A percentile compares a stretch with the other conserved stretches of the same genome.
Conservation (phyloP, 2,888 invertebrate genomes). For the Cephus rjabovi region DNA sequence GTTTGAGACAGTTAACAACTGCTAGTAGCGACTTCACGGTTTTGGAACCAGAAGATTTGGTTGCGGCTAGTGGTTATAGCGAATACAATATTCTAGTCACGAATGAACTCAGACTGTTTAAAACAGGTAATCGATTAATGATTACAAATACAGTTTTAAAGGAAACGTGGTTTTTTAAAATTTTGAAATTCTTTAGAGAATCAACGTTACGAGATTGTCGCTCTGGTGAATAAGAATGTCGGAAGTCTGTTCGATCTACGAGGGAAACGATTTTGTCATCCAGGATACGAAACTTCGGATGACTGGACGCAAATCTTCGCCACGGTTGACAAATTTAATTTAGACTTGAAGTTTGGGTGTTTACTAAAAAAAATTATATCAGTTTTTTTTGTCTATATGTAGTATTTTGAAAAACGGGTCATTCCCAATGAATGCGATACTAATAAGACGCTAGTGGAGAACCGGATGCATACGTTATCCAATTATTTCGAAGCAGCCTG, state of each 20-base stretch:
- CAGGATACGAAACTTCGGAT: slow-evolving; percentile 79
- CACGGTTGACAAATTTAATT: slow-evolving; percentile 68
- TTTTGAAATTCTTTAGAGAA: slow-evolving; percentile 21
- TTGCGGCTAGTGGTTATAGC: slow-evolving; percentile 77
- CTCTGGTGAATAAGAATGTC: slow-evolving; percentile 75
- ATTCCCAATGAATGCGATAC: slow-evolving; percentile 80
- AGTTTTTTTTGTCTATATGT: slow-evolving; percentile 45
- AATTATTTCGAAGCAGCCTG: slow-evolving; percentile 84
- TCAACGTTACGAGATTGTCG: slow-evolving; percentile 73
- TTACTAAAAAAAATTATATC: not conserved
- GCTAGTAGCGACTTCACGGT: slow-evolving; percentile 87
- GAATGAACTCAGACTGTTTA: slow-evolving; percentile 73
- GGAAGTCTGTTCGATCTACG: slow-evolving; percentile 73
- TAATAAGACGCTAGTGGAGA: slow-evolving; percentile 77
- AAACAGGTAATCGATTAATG: slow-evolving; percentile 65
- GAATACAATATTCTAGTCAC: slow-evolving; percentile 77
- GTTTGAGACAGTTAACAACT: slow-evolving; percentile 80
- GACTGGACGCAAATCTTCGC: slow-evolving; percentile 83
- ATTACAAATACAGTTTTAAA: slow-evolving; percentile 14
- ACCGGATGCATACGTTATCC: slow-evolving; percentile 79
- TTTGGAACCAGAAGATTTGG: slow-evolving; percentile 86
- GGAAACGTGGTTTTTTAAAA: slow-evolving; percentile 25
- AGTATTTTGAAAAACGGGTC: slow-evolving; percentile 81
- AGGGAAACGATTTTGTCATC: slow-evolving; percentile 82
- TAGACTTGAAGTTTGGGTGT: not conserved